Evolutionary conservation across 1,140 invertebrate species (phyloP), one percentile per base, ranked within the genome.

Genomic region (Acyrthosiphon pisum): DNA sequence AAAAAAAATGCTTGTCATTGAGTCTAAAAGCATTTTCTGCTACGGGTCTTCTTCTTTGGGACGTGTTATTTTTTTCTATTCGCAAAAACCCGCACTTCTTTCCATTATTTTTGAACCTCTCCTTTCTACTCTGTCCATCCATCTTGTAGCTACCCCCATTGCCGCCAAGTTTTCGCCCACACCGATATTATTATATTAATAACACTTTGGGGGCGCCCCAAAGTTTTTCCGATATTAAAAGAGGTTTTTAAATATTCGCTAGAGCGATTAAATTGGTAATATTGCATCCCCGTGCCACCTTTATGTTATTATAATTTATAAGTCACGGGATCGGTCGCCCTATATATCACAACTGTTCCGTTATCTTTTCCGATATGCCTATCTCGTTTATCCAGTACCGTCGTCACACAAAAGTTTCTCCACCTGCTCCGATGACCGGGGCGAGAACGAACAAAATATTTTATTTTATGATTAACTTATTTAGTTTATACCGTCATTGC

Each of bases 21-120:
- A 68, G 56, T 91, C 90, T 91, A 91, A 91, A 91, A 91, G 56
- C 56, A 91, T 91, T 90, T 60, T 37, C 84, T 87, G 23, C 26
- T 48, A 87, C 86, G 44, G 44, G 14, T 26, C 35, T 37, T 20
- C 84, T 30, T 87, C 22, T 84, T 44, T 22, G 83, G 30, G 41
- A 87, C 84, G 30, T 48, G 26, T 87, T 87, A 7, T 46, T 84
- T 87, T 87, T 87, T 48, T 23, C 44, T n/a, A 48, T 20, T n/a
- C 18, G 30, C 26, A 6, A 6, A 26, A 46, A 18, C n/a, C 44
- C 26, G 0, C 1, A 48, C 86, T 87, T 46, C 14, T 87, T 48
- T 48, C 46, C 26, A 46, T 87, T 22, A 48, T 87, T 87, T 48
- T 48, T 20, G 46, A 1, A 20, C 46, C 26, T 50, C 86, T 35